Conservation (phyloP, 1,140 invertebrate species). For the Drosophila tropicalis region DNA sequence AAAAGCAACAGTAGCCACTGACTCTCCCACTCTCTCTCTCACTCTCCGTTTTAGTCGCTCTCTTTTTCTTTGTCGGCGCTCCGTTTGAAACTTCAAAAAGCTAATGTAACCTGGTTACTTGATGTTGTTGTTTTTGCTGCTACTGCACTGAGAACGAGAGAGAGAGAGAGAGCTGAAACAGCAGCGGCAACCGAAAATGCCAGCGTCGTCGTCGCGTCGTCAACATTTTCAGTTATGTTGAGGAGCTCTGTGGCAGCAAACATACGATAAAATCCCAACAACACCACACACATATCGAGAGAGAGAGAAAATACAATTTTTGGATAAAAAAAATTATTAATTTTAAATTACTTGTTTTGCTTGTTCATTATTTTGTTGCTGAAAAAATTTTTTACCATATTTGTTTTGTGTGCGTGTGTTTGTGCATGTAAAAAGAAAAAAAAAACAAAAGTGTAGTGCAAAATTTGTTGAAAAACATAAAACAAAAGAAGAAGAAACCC, state of each 20-base stretch:
- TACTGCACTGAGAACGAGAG: slow-evolving; percentile 24
- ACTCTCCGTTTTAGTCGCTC: slow-evolving; percentile 5
- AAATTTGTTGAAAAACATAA: slow-evolving; percentile 28
- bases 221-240: slow-evolving; percentile 78
- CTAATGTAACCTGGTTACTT: slow-evolving; percentile 54
- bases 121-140: slow-evolving; percentile 30
- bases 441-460: slow-evolving; percentile 24
- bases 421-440: not conserved
- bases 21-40: slow-evolving; percentile 19
- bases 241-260: slow-evolving; percentile 78
- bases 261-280: slow-evolving; percentile 64
- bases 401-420: slow-evolving; percentile 14
- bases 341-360: slow-evolving; percentile 53
- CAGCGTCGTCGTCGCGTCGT: slow-evolving; percentile 50
- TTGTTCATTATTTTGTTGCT: slow-evolving; percentile 58
- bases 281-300: slow-evolving; percentile 5
- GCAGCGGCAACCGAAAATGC: slow-evolving; percentile 25
- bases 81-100: slow-evolving; percentile 64
- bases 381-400: slow-evolving; percentile 6
- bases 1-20: slow-evolving; percentile 15
- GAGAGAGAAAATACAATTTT: slow-evolving; percentile 34
- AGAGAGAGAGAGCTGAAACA: slow-evolving; percentile 20
- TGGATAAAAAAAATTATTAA: slow-evolving; percentile 17
- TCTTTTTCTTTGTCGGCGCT: not conserved
- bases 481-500: slow-evolving; percentile 32